Evolutionary conservation across 2,797 vertebrate genomes (phyloP).

Genomic region (Spinus olivaceus): DNA sequence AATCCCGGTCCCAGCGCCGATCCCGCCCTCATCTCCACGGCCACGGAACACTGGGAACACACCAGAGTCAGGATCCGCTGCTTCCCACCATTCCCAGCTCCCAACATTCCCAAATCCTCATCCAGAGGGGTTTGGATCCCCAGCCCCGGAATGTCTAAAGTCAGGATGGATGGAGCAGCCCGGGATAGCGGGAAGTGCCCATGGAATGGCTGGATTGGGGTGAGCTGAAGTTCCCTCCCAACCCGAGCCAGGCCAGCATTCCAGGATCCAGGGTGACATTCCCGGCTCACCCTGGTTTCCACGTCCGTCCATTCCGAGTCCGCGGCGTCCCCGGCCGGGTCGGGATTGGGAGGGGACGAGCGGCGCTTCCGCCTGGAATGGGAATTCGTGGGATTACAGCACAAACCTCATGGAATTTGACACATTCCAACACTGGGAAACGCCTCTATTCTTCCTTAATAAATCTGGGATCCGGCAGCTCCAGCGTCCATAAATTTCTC

Average conservation of each 20-base stretch:
- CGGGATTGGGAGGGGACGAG: constrained; percentile 61
- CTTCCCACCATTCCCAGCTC: background rate
- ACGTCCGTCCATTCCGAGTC: constrained; percentile 91
- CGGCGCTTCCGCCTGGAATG: constrained; percentile 72
- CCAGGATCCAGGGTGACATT: fast-evolving
- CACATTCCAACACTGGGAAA: background rate
- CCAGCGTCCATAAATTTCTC: background rate
- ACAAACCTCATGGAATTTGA: fast-evolving
- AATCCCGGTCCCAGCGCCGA: constrained; percentile 87
- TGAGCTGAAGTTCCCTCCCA: background rate
- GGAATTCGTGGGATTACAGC: fast-evolving
- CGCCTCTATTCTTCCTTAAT: fast-evolving
- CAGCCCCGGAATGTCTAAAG: fast-evolving
- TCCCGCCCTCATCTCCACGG: constrained; percentile 92
- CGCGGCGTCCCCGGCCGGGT: constrained; percentile 33
- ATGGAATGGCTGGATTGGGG: background rate
- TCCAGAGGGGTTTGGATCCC: background rate
- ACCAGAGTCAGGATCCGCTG: background rate
- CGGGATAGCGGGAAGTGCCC: fast-evolving
- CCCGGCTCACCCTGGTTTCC: constrained; percentile 83
- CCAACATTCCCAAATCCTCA: background rate
- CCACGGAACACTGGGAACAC: constrained; percentile 85
- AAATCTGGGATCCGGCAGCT: background rate
- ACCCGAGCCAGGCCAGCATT: fast-evolving
- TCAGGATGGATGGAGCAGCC: background rate